Base-by-base conservation (phyloP, 2,113 vertebrate species). In the Microcebus griseorufus region DNA sequence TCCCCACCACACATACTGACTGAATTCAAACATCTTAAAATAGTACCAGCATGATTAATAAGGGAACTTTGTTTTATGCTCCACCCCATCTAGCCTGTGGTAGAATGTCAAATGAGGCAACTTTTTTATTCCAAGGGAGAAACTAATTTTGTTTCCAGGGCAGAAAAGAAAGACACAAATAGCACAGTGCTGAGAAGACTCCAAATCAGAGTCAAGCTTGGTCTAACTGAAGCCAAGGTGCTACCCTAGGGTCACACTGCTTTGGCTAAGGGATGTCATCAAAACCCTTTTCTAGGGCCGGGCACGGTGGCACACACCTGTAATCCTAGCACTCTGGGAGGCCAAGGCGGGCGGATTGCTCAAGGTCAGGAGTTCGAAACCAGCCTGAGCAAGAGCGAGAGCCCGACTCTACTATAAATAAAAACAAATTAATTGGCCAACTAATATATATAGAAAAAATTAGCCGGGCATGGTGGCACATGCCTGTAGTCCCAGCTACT, bases 1-100 rank as follows among this genome's bases (percentile, higher is more conserved):
- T 13, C 17, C 11, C 5, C 6, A 39, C 14, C 14, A 42, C 29
- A 87, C 6, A 51, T 53, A 94, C 0, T 45, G 23, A 78, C 29
- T 58, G 5, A 94, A 93, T 37, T 85, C 76, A 92, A 93, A 97
- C 13, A 97, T 34, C 51, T 85, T 62, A 97, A 98, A 98, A 98
- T 96, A 98, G 93, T 94, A 85, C 72, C 25, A 20, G 86, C 7
- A 94, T 79, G 88, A 98, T 97, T 97, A 98, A 97, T 93, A 67
- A 97, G 80, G 90, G 86, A 94, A 94, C 90, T 90, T 53, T 95
- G 93, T 97, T 98, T 97, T 89, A 90, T 85, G 94, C 92, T 90
- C 91, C 69, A 64, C 20, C 37, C 93, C 95, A 86, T 97, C 97
- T 90, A 89, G 96, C 88, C 96, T 64, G 81, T 84, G 51, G 93